These are phyloP conservation scores for Buphagus erythrorhynchus DNA, from an alignment of 2,797 vertebrate species.

Conservation along the genomic window DNA sequence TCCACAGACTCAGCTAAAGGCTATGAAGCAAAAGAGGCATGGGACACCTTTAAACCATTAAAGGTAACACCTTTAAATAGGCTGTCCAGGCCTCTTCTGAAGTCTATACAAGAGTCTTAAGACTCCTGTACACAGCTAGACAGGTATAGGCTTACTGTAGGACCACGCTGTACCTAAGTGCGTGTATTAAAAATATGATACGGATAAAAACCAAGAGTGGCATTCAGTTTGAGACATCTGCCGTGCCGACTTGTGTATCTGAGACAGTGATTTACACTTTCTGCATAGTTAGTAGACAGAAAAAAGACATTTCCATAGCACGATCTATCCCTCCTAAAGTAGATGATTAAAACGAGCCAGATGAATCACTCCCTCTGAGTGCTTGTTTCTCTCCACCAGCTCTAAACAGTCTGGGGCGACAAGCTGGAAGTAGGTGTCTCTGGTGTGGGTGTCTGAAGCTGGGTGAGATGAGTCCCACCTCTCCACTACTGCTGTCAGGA, in stretches of 20 bases:
- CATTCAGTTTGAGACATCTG: constrained; percentile 36
- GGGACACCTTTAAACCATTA: neutral
- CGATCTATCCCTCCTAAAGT: constrained; percentile 23
- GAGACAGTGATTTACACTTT: constrained; percentile 63
- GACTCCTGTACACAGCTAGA: neutral
- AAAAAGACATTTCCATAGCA: constrained; percentile 59
- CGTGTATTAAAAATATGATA: neutral
- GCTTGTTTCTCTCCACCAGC: constrained; percentile 39
- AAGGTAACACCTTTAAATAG: neutral
- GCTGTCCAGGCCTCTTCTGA: neutral
- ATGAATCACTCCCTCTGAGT: constrained; percentile 56
- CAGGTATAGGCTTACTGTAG: neutral
- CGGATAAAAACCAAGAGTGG: neutral
- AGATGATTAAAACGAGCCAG: constrained; percentile 39
- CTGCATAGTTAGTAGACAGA: constrained; percentile 57
- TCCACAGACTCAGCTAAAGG: neutral
- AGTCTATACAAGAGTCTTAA: neutral
- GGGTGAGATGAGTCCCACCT: constrained; percentile 1
- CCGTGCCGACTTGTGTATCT: neutral
- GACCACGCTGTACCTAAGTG: neutral
- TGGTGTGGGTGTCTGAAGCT: constrained; percentile 34
- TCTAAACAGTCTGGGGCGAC: constrained; percentile 36
- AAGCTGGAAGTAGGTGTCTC: constrained; percentile 30
- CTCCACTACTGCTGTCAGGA: neutral
- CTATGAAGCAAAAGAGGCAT: neutral